Conservation (phyloP, 2,113 vertebrate species). For the Crotalus helleri region DNA sequence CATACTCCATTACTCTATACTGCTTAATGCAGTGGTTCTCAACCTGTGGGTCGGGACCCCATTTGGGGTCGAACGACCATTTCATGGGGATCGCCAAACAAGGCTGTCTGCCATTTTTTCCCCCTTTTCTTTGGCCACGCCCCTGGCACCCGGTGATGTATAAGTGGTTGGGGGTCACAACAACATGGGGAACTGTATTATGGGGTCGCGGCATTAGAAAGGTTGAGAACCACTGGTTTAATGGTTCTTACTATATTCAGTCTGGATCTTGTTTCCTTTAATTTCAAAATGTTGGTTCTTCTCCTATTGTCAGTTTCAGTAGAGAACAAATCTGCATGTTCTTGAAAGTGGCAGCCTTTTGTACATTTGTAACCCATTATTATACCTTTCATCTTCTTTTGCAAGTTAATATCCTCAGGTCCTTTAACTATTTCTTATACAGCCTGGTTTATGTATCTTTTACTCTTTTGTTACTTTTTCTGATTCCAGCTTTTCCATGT, state of each 20-base stretch:
- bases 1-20: neutral
- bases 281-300: neutral
- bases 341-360: neutral
- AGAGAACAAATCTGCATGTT: neutral
- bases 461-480: neutral
- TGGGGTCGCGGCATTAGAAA: no score
- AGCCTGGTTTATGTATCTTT: neutral
- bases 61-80: no score
- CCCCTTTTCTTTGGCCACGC: no score
- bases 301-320: neutral
- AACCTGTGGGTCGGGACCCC: no score
- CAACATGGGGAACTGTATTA: no score
- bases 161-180: no score
- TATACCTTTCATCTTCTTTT: neutral
- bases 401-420: neutral
- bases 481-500: neutral
- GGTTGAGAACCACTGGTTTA: neutral
- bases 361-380: neutral
- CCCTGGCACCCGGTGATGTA: no score
- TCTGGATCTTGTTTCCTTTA: neutral
- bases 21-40: neutral
- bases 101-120: no score
- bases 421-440: neutral
- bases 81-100: no score
- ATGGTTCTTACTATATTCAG: neutral